Evolutionary conservation across 2,888 invertebrate species (phyloP), one percentile per base, ranked within the genome.

Genomic region (Oligia latruncula): DNA sequence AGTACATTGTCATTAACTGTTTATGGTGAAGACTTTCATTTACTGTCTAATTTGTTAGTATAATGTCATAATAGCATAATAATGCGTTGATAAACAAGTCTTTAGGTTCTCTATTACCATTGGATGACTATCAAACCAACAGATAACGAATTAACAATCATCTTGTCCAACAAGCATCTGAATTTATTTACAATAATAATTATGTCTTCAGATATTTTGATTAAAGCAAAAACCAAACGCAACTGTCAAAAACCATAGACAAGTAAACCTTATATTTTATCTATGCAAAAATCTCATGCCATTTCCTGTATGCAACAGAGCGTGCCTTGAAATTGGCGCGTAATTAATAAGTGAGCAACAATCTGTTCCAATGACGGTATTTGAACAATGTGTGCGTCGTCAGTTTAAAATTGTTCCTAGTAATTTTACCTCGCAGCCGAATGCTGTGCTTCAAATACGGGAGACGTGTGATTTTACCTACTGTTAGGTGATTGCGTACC

Each of bases 371-470:
- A 71, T 68, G 60, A 52, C 8, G 71, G 66, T 60, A 65, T 76
- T 72, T 62, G 29, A 52, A 66, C 55, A 75, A 66, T n/a, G 62
- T 55, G 83, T 52, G 43, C 66, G 43, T 11, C 58, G 58, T 58
- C 23, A 23, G 2, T 23, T 58, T 5, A 77, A 77, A 74, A 13
- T 84, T 83, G 77, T 80, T 70, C 43, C 71, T 55, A 67, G 40
- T 71, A 74, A 84, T 83, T 77, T 74, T 52, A 66, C 35, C 29
- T 65, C 60, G 23, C 43, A 70, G 68, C 60, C 68, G 43, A 83
- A 71, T 40, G 55, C 49, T 20, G 66, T 35, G 58, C 29, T 73
- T 52, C 40, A 73, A 70, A 73, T 35, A 62, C n/a, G 49, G 11
- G 15, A 11, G n/a, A 40, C 35, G 40, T 77, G 49, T 67, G 29